Evolutionary conservation across 2,113 vertebrate genomes (phyloP), one percentile per base, ranked within the genome.

Genomic region (Diadophis punctatus): DNA sequence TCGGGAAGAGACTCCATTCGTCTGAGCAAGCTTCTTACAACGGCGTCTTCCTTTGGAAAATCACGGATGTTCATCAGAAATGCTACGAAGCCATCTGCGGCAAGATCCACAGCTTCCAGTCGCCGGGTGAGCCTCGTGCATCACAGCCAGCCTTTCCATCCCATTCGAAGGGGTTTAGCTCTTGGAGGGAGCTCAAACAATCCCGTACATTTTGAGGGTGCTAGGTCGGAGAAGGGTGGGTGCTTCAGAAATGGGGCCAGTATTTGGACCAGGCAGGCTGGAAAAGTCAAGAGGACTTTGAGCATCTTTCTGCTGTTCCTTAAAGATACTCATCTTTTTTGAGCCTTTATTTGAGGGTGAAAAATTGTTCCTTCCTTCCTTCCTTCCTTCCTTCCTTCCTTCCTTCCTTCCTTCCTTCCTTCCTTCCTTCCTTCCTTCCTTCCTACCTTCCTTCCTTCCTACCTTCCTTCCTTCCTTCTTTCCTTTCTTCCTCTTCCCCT

Each of bases 21-120:
- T 97, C 98, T 0, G 97, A 98, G 94, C 97, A 98, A 90, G 96
- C 98, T 9, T 98, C 98, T 58, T 98, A 98, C 0, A 98, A 98
- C 0, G 98, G 98, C 0, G 96, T 97, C 88, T 98, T 98, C 89
- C 95, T 98, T 16, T 98, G 98, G 98, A 98, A 98, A 91, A 98
- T 98, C 93, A 97, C 97, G 2, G 98, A 98, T 0, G 95, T 98
- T 2, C 96, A 95, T 91, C 97, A 96, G 94, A 97, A 97, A 91
- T 96, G 98, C 30, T 98, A 97, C 0, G 98, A 98, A 74, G 98
- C 98, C 0, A 97, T 97, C 87, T 96, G 96, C 0, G 98, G 98
- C 93, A 97, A 96, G 89, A 95, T 95, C 5, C 91, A 96, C 93
- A 98, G 97, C 93, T 95, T 98, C 87, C 98, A 98, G 90, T 99